Conservation (phyloP, 2,113 vertebrate species). For the Lycocorax pyrrhopterus region DNA sequence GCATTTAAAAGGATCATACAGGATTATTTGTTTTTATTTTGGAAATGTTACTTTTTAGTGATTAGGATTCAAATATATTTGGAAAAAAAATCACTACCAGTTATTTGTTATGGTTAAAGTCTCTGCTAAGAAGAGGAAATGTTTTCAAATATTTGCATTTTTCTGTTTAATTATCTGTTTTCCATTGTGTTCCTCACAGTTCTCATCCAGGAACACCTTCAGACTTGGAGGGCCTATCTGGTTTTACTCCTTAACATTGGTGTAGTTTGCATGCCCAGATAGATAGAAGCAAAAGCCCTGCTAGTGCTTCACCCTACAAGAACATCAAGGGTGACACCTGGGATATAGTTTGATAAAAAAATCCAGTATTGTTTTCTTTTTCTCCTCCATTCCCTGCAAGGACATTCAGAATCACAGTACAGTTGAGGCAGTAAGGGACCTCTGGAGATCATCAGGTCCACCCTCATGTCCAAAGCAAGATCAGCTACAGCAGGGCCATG, state of each 20-base stretch:
- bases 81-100: not conserved
- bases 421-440: not conserved
- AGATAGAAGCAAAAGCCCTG: not conserved
- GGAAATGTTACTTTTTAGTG: not conserved
- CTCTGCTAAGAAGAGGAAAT: not conserved
- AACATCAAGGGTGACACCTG: not conserved
- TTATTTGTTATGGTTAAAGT: not conserved
- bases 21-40: not conserved
- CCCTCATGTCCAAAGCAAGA: not conserved
- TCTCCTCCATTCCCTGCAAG: not conserved
- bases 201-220: not conserved
- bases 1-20: not conserved
- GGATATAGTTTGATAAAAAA: not conserved
- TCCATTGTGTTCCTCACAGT: slow-evolving; percentile 2
- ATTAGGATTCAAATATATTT: not conserved
- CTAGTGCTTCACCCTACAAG: not conserved
- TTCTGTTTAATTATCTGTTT: not conserved
- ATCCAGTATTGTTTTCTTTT: not conserved
- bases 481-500: not conserved
- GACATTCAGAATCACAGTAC: not conserved
- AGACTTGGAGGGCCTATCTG: not conserved
- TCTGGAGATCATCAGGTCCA: not conserved
- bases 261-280: not conserved
- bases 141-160: not conserved
- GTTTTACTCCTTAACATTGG: not conserved